Evolutionary conservation across 2,113 vertebrate genomes (phyloP).

Genomic region (Oryzias woworae): DNA sequence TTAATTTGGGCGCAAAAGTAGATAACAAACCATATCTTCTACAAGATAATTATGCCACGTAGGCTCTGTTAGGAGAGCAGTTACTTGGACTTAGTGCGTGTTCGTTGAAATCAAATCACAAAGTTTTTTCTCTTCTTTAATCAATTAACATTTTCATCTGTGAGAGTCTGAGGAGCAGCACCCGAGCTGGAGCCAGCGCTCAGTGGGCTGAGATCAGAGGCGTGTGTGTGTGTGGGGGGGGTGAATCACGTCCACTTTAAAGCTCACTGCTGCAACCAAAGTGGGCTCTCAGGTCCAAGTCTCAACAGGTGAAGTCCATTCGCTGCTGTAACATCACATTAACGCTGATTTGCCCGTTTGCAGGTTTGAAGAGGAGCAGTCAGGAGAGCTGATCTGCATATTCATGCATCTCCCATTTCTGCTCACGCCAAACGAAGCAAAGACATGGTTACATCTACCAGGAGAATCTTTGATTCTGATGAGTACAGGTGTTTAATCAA

Average conservation of each 20-base stretch:
- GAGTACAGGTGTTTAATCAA: background rate
- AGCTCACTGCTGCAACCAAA: slow-evolving; percentile 12
- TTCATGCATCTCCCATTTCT: background rate
- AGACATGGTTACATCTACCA: background rate
- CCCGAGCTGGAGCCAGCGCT: background rate
- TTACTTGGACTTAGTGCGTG: background rate
- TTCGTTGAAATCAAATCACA: slow-evolving; percentile 19
- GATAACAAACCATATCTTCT: slow-evolving; percentile 37
- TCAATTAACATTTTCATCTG: slow-evolving; percentile 12
- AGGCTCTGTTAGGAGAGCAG: slow-evolving; percentile 17
- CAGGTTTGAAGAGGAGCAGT: slow-evolving; percentile 1
- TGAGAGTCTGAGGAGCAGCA: background rate
- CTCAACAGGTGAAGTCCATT: slow-evolving; percentile 8
- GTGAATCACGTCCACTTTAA: slow-evolving; percentile 18
- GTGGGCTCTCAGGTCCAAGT: background rate
- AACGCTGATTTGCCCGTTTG: slow-evolving; percentile 4
- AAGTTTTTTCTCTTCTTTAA: background rate
- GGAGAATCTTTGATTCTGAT: background rate
- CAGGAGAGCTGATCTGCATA: slow-evolving; percentile 5
- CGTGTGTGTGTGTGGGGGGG: background rate
- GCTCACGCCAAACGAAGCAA: background rate
- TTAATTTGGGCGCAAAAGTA: slow-evolving; percentile 43
- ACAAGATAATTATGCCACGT: slow-evolving; percentile 29
- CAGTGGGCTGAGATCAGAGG: slow-evolving; percentile 11
- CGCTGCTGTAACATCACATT: background rate